phyloP scores from a whole-genome alignment of 2,113 vertebrate genomes.

The Panurus biarmicus region DNA sequence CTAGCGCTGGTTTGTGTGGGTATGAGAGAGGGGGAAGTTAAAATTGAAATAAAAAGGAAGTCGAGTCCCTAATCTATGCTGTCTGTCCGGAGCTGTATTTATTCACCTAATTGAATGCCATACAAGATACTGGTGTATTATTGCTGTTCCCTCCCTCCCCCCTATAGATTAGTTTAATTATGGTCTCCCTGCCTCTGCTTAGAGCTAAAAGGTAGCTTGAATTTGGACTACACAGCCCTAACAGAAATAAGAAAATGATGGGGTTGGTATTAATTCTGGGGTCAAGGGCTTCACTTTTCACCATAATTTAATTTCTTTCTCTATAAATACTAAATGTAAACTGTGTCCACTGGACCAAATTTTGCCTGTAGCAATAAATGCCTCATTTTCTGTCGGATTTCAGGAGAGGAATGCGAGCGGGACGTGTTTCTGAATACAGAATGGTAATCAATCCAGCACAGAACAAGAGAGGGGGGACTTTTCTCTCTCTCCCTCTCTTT shows the following conservation, averaged over 20 bases:
- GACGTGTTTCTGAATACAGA: conserved; percentile 95
- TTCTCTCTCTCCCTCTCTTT: conserved; percentile 77
- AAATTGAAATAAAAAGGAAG: conserved; percentile 50
- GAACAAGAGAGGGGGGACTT: conserved; percentile 74
- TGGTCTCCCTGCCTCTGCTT: background rate
- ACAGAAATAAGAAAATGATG: conserved; percentile 50
- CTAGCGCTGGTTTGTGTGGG: background rate
- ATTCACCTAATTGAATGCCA: conserved; percentile 45
- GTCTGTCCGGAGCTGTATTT: conserved; percentile 45
- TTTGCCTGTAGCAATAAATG: conserved; percentile 83
- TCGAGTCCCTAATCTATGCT: conserved; percentile 34
- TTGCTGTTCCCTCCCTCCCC: conserved; percentile 27
- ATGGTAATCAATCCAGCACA: conserved; percentile 86
- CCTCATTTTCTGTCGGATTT: conserved; percentile 84
- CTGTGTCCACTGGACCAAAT: conserved; percentile 83
- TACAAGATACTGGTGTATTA: conserved; percentile 28
- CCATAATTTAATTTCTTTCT: conserved; percentile 83
- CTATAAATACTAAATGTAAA: conserved; percentile 96
- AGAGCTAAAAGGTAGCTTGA: conserved; percentile 31
- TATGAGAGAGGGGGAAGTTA: background rate
- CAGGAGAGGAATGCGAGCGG: conserved; percentile 80
- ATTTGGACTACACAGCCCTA: conserved; percentile 19
- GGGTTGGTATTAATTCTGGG: conserved; percentile 73
- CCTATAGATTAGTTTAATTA: conserved; percentile 22
- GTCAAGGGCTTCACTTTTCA: conserved; percentile 80